phyloP scores from a whole-genome alignment of 2,888 invertebrate genomes.

The Pseudoips prasinana region DNA sequence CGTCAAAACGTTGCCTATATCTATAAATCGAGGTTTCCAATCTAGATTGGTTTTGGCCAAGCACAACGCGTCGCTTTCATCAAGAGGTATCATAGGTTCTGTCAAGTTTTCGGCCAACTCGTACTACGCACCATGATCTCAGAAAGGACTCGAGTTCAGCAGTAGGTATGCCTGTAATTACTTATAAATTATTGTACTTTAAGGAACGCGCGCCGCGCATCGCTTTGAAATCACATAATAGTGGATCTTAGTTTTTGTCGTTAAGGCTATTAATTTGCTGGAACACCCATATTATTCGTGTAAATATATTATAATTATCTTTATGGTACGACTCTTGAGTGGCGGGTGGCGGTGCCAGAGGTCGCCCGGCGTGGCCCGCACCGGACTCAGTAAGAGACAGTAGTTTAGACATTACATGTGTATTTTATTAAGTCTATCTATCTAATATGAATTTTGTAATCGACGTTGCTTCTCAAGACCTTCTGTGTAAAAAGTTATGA shows the following conservation, averaged over 20 bases:
- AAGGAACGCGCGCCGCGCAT: constrained; percentile 72
- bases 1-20: too few relatives aligned
- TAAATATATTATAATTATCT: constrained; percentile 79
- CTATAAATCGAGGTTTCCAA: too few relatives aligned
- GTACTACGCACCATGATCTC: too few relatives aligned
- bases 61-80: too few relatives aligned
- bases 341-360: constrained; percentile 31
- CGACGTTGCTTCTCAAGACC: constrained; percentile 80
- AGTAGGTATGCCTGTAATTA: constrained; percentile 39
- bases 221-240: constrained; percentile 77
- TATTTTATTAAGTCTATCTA: constrained; percentile 77
- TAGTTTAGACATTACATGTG: constrained; percentile 80
- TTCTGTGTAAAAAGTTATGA: constrained; percentile 79
- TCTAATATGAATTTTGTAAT: constrained; percentile 80
- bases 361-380: constrained; percentile 26
- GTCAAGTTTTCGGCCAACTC: too few relatives aligned
- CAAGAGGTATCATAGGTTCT: too few relatives aligned
- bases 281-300: constrained; percentile 77
- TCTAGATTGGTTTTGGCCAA: too few relatives aligned
- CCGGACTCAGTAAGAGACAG: constrained; percentile 54
- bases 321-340: constrained; percentile 72
- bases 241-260: constrained; percentile 78
- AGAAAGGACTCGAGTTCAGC: constrained; percentile 26
- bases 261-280: constrained; percentile 78
- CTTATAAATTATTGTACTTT: constrained; percentile 75